Evolutionary conservation across 2,888 invertebrate species (phyloP).

Genomic region (Ormyrus thymus): DNA sequence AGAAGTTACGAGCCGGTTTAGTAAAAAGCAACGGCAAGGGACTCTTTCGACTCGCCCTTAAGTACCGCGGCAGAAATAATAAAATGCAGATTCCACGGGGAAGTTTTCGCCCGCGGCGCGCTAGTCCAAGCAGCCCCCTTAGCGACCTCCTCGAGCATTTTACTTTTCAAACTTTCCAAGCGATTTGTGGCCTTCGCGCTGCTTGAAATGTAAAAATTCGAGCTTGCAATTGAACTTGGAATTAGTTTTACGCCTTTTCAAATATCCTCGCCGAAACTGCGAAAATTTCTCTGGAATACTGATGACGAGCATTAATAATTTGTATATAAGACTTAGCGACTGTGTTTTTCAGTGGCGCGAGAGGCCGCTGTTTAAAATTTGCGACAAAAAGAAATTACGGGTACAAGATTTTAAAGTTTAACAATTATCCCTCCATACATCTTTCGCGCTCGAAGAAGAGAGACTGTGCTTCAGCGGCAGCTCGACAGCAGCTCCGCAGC

Average conservation of each 20-base stretch:
- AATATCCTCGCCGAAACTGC: constrained; percentile 19
- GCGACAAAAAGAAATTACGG: no score
- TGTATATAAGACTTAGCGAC: constrained; percentile 14
- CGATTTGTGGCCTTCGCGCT: constrained; percentile 53
- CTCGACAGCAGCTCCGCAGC: constrained; percentile 24
- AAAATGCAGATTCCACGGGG: constrained; percentile 69
- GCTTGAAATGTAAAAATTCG: constrained; percentile 54
- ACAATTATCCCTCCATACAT: constrained; percentile 7
- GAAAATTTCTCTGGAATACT: constrained; percentile 33
- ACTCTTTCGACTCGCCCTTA: constrained; percentile 61
- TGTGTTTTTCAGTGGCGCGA: no score
- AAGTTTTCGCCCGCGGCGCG: constrained; percentile 52
- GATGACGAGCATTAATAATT: constrained; percentile 45
- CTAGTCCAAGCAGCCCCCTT: constrained; percentile 50
- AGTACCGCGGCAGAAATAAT: constrained; percentile 70
- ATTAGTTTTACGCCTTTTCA: constrained; percentile 49
- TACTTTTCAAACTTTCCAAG: constrained; percentile 53
- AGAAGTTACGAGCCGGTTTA: constrained; percentile 45
- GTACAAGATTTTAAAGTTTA: no score
- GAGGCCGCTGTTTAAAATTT: neutral
- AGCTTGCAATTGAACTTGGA: constrained; percentile 47
- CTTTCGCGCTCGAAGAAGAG: neutral
- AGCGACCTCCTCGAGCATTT: constrained; percentile 50
- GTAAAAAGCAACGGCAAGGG: constrained; percentile 49
- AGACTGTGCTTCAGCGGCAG: neutral